Evolutionary conservation across 1,140 invertebrate genomes (phyloP).

Genomic region (Nephotettix cincticeps): DNA sequence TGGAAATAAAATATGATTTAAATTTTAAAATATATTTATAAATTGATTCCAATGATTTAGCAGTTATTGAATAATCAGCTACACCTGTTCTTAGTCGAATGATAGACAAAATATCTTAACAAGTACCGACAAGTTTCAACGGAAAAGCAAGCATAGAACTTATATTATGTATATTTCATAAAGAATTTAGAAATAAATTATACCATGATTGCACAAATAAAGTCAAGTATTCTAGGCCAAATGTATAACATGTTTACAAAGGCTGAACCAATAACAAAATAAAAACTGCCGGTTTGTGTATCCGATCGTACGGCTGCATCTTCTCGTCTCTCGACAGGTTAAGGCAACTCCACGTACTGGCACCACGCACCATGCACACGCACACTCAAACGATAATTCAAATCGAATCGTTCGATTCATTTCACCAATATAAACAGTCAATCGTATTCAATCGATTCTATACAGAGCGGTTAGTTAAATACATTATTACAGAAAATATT

Average conservation of each 20-base stretch:
- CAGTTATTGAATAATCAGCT: background rate
- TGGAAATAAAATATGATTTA: background rate
- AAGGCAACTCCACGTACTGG: slow-evolving; percentile 17
- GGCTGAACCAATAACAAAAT: background rate
- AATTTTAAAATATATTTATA: slow-evolving; percentile 6
- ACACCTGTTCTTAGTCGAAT: background rate
- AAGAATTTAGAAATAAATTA: background rate
- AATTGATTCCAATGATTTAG: background rate
- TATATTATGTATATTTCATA: background rate
- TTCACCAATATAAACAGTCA: slow-evolving; percentile 23
- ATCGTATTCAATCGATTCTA: slow-evolving; percentile 9
- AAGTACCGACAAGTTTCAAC: no score
- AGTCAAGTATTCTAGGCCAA: background rate
- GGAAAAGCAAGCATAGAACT: no score
- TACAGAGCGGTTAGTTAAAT: slow-evolving; percentile 25
- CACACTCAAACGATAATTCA: background rate
- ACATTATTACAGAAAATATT: slow-evolving; percentile 26
- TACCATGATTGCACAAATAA: background rate
- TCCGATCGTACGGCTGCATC: background rate
- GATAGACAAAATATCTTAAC: background rate
- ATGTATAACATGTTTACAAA: background rate
- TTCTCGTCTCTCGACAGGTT: background rate
- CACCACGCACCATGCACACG: slow-evolving; percentile 1
- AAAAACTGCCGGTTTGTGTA: background rate
- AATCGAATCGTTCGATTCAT: background rate